Base-by-base conservation (phyloP, 2,113 vertebrate genomes). In the Isurus oxyrinchus region DNA sequence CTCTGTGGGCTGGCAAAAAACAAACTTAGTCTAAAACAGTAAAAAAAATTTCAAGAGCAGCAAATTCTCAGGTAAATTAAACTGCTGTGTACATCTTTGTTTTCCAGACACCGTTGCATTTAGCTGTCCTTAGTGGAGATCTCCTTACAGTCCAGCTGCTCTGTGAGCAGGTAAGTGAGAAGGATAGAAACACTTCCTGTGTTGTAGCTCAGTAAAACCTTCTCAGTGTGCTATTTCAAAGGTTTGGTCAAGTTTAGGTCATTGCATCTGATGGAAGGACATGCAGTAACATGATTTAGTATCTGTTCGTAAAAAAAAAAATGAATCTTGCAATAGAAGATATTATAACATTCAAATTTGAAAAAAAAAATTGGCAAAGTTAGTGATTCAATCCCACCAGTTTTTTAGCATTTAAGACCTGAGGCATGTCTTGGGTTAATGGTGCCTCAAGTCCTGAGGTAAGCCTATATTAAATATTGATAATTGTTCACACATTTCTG, bases 141-240 rank as follows among this genome's bases (percentile, higher is more conserved):
- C 87, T 97, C 55, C 88, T 96, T 90, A 97, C 96, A 27, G 97
- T 96, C 81, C 87, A 96, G 25, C 91, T 97, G 90, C 96, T 97
- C n/a, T 97, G 97, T 96, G 97, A 97, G 86, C 97, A 97, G 96
- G 97, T 96, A 96, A 96, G 96, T 95, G 16, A 53, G 11, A 5
- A 96, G 86, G n/a, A 96, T 35, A 35, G 53, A 91, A 59, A 59
- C 27, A 8, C n/a, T 13, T 31, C 57, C 55, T 35, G 57, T 57
- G 27, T 91, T 91, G 55, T 14, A 57, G 25, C 3, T 91, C 27
- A 16, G 87, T 91, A 61, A 31, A 55, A 88, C 23, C 86, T 0
- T 3, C 72, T 76, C 72, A 35, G 7, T 21, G 23, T 88, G 86
- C 13, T n/a, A 31, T 35, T n/a, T 93, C 57, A 93, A 93, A 2